Percentiles rank a stretch among this genome's conserved stretches.
These are phyloP conservation scores for Ptycholaimellus sp. DNA, from an alignment of 2,888 invertebrate genomes.

Conservation along the genomic window DNA sequence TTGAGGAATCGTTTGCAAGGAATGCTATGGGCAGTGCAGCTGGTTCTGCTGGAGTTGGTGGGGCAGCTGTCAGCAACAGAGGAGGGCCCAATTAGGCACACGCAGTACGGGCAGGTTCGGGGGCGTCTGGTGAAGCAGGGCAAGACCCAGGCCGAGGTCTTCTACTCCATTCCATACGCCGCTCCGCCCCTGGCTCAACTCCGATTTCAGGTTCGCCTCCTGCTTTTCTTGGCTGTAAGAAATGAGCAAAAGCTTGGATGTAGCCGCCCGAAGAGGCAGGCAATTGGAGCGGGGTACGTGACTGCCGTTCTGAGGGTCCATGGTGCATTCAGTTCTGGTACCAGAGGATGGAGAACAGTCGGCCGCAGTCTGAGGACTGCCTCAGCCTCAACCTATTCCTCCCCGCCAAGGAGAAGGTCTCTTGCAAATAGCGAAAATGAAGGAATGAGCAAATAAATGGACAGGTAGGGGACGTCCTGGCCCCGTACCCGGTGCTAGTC, in stretches of 20 bases:
- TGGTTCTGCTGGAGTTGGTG: too few species aligned
- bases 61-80: too few species aligned
- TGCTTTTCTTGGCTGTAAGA: background rate
- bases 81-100: too few species aligned
- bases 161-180: background rate
- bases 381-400: constrained; percentile 18
- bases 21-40: too few species aligned
- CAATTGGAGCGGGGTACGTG: background rate
- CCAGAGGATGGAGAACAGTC: background rate
- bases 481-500: constrained; percentile 28
- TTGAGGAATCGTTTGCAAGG: too few species aligned
- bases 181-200: background rate
- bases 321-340: constrained; percentile 9
- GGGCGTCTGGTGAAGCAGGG: too few species aligned
- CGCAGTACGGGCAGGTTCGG: too few species aligned
- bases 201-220: background rate
- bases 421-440: too few species aligned
- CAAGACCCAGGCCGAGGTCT: background rate
- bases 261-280: background rate
- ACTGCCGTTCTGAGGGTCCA: background rate
- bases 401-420: background rate
- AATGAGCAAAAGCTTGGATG: too few species aligned
- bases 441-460: too few species aligned
- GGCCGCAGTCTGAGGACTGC: constrained; percentile 21
- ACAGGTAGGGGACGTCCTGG: background rate